phyloP scores from a whole-genome alignment of 2,113 vertebrate species.

The Anarrhichthys ocellatus region DNA sequence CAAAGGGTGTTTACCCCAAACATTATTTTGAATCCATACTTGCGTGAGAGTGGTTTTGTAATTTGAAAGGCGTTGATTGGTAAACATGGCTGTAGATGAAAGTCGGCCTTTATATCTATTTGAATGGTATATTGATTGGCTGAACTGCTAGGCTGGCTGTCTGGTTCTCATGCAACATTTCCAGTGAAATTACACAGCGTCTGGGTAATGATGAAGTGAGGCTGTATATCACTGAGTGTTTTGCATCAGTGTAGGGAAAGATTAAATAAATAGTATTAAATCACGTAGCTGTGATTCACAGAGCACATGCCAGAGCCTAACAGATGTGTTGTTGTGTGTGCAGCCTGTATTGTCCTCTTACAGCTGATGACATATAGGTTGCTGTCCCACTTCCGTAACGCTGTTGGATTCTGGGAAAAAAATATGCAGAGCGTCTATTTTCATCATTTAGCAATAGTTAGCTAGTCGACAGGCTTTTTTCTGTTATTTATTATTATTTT shows the following conservation, averaged over 20 bases:
- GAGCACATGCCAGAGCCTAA: not conserved
- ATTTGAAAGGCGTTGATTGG: not conserved
- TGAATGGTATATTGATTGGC: constrained; percentile 19
- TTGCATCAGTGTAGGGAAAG: not conserved
- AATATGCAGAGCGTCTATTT: not conserved
- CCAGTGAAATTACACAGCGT: constrained; percentile 15
- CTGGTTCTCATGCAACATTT: constrained; percentile 22
- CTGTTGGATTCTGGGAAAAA: not conserved
- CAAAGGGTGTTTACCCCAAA: not conserved
- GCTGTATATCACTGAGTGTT: not conserved
- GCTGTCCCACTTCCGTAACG: not conserved
- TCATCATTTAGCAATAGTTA: not conserved
- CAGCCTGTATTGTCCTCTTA: not conserved
- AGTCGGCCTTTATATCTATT: not conserved
- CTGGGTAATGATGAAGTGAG: not conserved
- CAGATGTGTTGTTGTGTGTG: not conserved
- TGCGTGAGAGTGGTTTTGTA: not conserved
- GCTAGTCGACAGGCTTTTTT: not conserved
- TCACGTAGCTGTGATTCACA: not conserved
- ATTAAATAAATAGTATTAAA: constrained; percentile 15
- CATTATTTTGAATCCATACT: not conserved
- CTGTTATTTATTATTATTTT: too few relatives aligned
- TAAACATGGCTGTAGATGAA: not conserved
- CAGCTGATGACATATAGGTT: not conserved
- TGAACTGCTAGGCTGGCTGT: constrained; percentile 2